Base-by-base conservation (phyloP, 2,888 invertebrate species). In the Auanema freiburgensis region DNA sequence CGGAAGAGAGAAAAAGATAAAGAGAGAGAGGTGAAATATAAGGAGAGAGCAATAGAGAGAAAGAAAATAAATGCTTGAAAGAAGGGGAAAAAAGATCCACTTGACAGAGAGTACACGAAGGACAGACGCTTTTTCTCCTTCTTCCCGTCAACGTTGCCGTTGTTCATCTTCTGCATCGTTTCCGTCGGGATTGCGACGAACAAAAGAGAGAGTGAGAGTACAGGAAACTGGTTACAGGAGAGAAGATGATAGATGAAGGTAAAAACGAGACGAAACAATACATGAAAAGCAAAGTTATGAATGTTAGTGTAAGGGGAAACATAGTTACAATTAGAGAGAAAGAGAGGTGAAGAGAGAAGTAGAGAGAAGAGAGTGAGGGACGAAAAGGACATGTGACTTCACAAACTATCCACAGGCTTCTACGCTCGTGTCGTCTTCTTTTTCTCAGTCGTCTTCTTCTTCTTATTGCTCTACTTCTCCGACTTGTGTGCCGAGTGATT, bases 181-280 rank as follows among this genome's bases (percentile, higher is more conserved):
- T 56, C 57, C 57, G 57, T 63, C 63, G 57, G 33, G 57, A 63
- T 53, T 57, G 57, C 57, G 54, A 61, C 53, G 63, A 57, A 51
- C 57, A 57, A 33, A 33, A 33, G 33, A 33, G 33, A 21, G 21
- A 46, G 49, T 46, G 49, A 46, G 49, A 1, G 16, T 1, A 46
- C 49, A 46, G 21, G 49, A 33, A 33, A 33, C 33, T 33, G 33
- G 33, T 33, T 33, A 33, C 33, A 33, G 33, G 33, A 33, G 33
- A 33, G 33, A 33, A 33, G 33, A 33, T 33, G 33, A 33, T 33
- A 33, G 33, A 33, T 33, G 21, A 21, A 46, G 49, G 18, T 16
- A 16, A 46, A 46, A 46, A 46, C 1, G 18, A 52, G 52, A 52
- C n/a, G 23, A 52, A 18, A 23, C n/a, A 23, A 2, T 24, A n/a